phyloP scores from a whole-genome alignment of 37 sponge, comb jelly and placozoan genomes.

The Halichondria panicea region DNA sequence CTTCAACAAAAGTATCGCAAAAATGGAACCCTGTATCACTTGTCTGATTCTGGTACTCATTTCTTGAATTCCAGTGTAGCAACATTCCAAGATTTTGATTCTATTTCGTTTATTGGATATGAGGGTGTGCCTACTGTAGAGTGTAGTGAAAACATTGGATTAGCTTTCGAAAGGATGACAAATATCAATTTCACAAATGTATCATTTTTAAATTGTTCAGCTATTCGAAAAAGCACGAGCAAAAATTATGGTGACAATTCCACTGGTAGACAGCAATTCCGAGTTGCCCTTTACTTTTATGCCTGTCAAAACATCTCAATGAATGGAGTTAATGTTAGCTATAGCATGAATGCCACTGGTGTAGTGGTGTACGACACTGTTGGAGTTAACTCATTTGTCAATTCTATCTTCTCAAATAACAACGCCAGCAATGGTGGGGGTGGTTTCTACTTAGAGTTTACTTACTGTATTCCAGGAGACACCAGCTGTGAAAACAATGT shows the following conservation, averaged over 20 bases:
- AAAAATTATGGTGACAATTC: constrained; percentile 1
- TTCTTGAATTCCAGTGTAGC: too few relatives aligned
- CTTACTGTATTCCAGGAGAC: constrained; percentile 51
- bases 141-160: constrained; percentile 31
- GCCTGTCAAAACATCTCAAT: constrained; percentile 20
- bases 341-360: constrained; percentile 39
- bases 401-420: constrained; percentile 22
- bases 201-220: constrained; percentile 27
- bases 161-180: constrained; percentile 26
- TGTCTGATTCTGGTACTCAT: too few relatives aligned
- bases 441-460: constrained; percentile 56
- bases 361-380: constrained; percentile 36
- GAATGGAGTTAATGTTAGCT: neutral
- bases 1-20: too few relatives aligned
- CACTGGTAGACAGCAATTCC: constrained; percentile 34
- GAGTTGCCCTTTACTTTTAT: constrained; percentile 34
- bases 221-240: constrained; percentile 26
- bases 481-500: neutral
- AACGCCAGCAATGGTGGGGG: constrained; percentile 1
- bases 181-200: constrained; percentile 16
- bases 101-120: neutral
- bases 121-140: too few relatives aligned
- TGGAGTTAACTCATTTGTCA: constrained; percentile 1
- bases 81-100: neutral
- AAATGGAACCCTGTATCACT: too few relatives aligned